Conservation (phyloP, 2,797 vertebrate genomes). For the Distichodus sexfasciatus region DNA sequence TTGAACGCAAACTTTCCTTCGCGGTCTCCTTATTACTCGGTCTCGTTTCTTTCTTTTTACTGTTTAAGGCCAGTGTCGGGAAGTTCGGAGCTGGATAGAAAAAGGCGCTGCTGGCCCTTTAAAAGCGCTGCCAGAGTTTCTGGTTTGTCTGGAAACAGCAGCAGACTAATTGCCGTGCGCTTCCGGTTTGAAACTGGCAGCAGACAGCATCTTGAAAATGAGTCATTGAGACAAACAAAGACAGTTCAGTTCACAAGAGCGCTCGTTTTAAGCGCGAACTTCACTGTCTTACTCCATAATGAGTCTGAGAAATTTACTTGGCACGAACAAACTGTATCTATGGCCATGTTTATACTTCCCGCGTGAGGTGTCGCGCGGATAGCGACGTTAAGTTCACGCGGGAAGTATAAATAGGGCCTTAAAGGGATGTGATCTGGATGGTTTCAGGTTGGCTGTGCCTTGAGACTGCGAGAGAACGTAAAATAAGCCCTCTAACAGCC, state of each 20-base stretch:
- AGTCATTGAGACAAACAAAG: slow-evolving; percentile 97
- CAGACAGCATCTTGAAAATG: slow-evolving; percentile 99
- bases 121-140: slow-evolving; percentile 68
- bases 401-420: too few relatives aligned
- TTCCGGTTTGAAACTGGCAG: slow-evolving; percentile 99
- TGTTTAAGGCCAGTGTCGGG: not conserved
- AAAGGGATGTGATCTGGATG: too few relatives aligned
- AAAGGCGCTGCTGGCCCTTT: slow-evolving; percentile 65
- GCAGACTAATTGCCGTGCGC: slow-evolving; percentile 98
- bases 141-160: slow-evolving; percentile 93
- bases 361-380: too few relatives aligned
- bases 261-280: not conserved
- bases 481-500: slow-evolving; percentile 27
- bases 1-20: too few relatives aligned
- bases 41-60: not conserved
- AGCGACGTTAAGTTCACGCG: too few relatives aligned
- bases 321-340: too few relatives aligned
- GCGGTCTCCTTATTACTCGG: too few relatives aligned
- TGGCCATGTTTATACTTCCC: too few relatives aligned
- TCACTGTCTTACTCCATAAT: too few relatives aligned
- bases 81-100: too few relatives aligned
- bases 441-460: slow-evolving; percentile 36
- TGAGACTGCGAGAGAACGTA: slow-evolving; percentile 70
- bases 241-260: slow-evolving; percentile 71
- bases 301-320: too few relatives aligned